A percentile compares a stretch with the other conserved stretches of the same genome.
These are phyloP conservation scores for Bothrops alternatus DNA, from an alignment of 2,797 vertebrate species.

Conservation along the genomic window DNA sequence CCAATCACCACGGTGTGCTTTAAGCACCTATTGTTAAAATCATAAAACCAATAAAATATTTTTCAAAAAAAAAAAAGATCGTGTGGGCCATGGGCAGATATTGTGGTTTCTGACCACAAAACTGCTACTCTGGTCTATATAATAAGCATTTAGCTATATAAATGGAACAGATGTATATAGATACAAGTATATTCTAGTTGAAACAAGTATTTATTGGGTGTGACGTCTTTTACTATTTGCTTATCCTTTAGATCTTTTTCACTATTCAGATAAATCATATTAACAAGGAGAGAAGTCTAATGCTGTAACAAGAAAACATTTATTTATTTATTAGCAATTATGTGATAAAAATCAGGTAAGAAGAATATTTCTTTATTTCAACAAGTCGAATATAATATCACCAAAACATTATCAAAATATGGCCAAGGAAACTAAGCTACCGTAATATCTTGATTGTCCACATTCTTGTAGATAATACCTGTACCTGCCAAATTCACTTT, in stretches of 20 bases:
- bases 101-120: too few relatives aligned
- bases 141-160: neutral
- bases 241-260: neutral
- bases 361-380: neutral
- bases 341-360: neutral
- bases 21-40: too few relatives aligned
- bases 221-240: neutral
- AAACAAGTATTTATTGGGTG: neutral
- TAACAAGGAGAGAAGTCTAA: neutral
- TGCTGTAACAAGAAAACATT: neutral
- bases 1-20: too few relatives aligned
- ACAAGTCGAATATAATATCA: neutral
- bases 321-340: too few relatives aligned
- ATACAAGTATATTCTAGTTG: neutral
- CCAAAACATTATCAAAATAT: neutral
- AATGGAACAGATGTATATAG: neutral
- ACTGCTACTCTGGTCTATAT: too few relatives aligned
- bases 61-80: too few relatives aligned
- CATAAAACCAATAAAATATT: too few relatives aligned
- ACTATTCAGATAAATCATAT: neutral
- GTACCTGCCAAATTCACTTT: neutral
- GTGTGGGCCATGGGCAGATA: too few relatives aligned
- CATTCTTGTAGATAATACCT: neutral
- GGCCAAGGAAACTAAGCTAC: neutral
- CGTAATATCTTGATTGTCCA: neutral